phyloP scores from a whole-genome alignment of 2,113 vertebrate genomes.

The Colaptes auratus region DNA sequence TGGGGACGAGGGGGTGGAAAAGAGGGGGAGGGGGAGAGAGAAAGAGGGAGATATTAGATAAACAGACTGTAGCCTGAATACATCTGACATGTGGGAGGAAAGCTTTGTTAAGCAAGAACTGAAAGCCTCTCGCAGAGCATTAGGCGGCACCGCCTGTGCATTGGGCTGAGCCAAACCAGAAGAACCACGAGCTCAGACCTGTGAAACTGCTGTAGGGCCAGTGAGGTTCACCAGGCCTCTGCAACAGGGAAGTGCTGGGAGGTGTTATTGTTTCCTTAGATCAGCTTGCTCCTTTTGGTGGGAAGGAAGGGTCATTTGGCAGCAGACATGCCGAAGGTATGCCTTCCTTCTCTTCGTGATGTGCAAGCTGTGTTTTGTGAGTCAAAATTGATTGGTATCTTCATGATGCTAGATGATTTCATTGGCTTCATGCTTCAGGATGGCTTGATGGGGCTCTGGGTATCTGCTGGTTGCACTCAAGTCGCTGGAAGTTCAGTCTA shows the following conservation, averaged over 20 bases:
- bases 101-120: slow-evolving; percentile 65
- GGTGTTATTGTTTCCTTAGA: neutral
- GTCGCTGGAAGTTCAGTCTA: neutral
- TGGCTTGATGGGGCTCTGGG: neutral
- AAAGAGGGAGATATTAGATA: slow-evolving; percentile 56
- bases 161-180: slow-evolving; percentile 33
- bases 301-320: neutral
- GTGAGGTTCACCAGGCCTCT: neutral
- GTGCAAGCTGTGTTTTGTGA: neutral
- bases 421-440: neutral
- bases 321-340: neutral
- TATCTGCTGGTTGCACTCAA: neutral
- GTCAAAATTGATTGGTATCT: neutral
- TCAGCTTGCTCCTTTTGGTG: neutral
- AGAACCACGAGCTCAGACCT: neutral
- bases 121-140: slow-evolving; percentile 42
- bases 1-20: slow-evolving; percentile 43
- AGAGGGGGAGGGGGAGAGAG: neutral
- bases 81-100: slow-evolving; percentile 70
- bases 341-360: neutral
- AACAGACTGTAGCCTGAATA: slow-evolving; percentile 71
- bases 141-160: slow-evolving; percentile 7
- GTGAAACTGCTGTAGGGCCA: neutral
- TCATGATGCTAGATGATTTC: neutral
- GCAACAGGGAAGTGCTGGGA: neutral